Percentiles rank a stretch among this genome's conserved stretches.
Conservation (phyloP, 2,113 vertebrate species). For the Chrysochloris asiatica region DNA sequence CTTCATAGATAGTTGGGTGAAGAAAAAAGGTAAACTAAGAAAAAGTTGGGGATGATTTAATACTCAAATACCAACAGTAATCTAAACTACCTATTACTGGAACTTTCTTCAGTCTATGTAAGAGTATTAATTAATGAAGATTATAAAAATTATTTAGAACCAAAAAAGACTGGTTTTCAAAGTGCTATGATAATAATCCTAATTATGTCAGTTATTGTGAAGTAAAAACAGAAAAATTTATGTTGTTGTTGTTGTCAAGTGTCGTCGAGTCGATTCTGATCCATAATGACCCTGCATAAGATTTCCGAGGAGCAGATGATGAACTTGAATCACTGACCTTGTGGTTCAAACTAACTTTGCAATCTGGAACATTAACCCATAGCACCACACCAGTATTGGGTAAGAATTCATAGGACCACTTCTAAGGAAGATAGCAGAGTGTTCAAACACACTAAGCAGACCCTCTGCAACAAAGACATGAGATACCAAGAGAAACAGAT, state of each 20-base stretch:
- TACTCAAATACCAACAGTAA: not conserved
- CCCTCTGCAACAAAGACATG: too few species aligned
- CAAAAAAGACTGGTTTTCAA: not conserved
- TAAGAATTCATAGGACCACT: not conserved
- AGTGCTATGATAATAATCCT: not conserved
- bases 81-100: not conserved
- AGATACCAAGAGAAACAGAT: too few species aligned
- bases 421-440: too few species aligned
- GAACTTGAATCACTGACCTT: too few species aligned
- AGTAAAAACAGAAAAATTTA: constrained; percentile 23
- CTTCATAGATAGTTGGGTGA: not conserved
- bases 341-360: too few species aligned
- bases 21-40: constrained; percentile 6
- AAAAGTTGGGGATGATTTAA: constrained; percentile 1
- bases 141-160: not conserved
- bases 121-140: not conserved
- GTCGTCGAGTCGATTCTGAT: too few species aligned
- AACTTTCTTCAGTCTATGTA: not conserved
- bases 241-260: too few species aligned
- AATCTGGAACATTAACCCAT: too few species aligned
- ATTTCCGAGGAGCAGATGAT: too few species aligned
- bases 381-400: too few species aligned
- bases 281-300: too few species aligned
- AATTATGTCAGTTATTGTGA: constrained; percentile 3
- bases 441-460: too few species aligned